Evolutionary conservation across 2,797 vertebrate genomes (phyloP), one percentile per base, ranked within the genome.

Genomic region (Picus viridis): DNA sequence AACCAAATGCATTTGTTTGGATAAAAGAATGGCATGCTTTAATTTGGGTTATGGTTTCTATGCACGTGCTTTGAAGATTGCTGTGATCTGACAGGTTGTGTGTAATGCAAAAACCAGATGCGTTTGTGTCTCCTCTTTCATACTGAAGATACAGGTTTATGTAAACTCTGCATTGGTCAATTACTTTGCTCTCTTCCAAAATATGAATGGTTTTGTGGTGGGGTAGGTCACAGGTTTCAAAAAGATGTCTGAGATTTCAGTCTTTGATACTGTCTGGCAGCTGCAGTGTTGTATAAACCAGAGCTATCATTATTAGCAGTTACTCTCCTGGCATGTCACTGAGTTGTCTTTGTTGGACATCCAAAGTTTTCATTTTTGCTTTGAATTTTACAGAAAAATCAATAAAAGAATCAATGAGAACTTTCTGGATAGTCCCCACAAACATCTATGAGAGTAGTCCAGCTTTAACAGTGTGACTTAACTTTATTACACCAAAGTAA

Each of bases 401-500:
- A 79, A 12, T 56, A 11, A 34, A 88, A 58, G 13, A 12, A 10
- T 30, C 73, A 27, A 16, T 34, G 22, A 57, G 4, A 15, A 6
- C 16, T 59, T 62, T 68, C 69, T 82, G 57, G 1, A 19, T 80
- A 54, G 32, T 39, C 4, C 26, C 22, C 6, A 4, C 58, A 39
- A 61, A 43, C 18, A 70, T 53, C 12, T 53, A 6, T 51, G n/a
- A 83, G 43, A 94, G n/a, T 69, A 59, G 10, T 57, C 49, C 45
- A 86, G 24, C 19, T 82, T 81, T 63, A 88, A 63, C 54, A 77
- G 22, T 34, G 20, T 41, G 30, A 86, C 63, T 58, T 62, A 24
- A 54, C 75, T 96, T 95, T 96, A 93, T 93, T 92, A 58, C 81
- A 93, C 12, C 27, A 34, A 57, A 11, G 32, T 51, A 78, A 85